A percentile compares a stretch with the other conserved stretches of the same genome.
phyloP scores from a whole-genome alignment of 2,888 invertebrate species.

The Mallateleia sp. region DNA sequence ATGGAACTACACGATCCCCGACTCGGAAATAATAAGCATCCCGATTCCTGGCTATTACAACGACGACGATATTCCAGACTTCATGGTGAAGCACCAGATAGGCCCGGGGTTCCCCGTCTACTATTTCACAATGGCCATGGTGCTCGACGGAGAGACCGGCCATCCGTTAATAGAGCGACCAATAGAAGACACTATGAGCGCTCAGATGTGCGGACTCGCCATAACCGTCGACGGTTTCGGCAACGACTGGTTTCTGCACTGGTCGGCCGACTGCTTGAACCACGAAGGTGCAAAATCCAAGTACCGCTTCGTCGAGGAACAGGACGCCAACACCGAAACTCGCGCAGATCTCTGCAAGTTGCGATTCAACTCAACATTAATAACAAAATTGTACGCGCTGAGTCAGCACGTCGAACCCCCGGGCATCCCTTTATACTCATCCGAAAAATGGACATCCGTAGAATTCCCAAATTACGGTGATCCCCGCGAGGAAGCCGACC shows the following conservation, averaged over 20 bases:
- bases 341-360: constrained; percentile 92
- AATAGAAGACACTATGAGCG: constrained; percentile 91
- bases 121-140: constrained; percentile 92
- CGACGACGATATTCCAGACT: constrained; percentile 94
- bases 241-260: constrained; percentile 94
- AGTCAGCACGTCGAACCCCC: constrained; percentile 93
- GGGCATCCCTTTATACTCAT: constrained; percentile 93
- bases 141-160: constrained; percentile 91
- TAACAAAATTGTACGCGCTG: constrained; percentile 92
- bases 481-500: constrained; percentile 89
- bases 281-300: constrained; percentile 90
- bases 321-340: constrained; percentile 82
- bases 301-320: constrained; percentile 89
- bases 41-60: constrained; percentile 95
- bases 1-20: constrained; percentile 94
- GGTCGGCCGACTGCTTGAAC: constrained; percentile 93
- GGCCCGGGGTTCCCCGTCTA: constrained; percentile 94
- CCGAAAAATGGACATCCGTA: constrained; percentile 89
- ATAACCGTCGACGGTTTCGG: constrained; percentile 92
- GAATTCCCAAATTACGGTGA: constrained; percentile 90
- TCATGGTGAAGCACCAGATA: constrained; percentile 93
- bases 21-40: constrained; percentile 93
- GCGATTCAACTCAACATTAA: constrained; percentile 93
- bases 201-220: constrained; percentile 91
- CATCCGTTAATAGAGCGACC: constrained; percentile 91